Conservation (phyloP, 2,113 vertebrate genomes). For the Narcine bancroftii region DNA sequence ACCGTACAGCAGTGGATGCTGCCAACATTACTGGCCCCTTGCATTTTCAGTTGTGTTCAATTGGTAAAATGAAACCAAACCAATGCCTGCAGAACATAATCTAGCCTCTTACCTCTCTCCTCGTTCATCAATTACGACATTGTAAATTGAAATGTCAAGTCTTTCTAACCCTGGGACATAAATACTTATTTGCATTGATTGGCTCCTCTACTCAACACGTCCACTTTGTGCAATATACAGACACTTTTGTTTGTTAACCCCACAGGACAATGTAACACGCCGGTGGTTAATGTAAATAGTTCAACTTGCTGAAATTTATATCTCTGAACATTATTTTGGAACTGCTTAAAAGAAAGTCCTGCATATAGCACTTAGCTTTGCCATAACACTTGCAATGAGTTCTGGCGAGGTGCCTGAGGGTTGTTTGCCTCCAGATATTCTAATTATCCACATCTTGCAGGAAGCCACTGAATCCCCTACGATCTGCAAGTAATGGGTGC, state of each 20-base stretch:
- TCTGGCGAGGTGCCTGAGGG: neutral
- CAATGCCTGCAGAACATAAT: neutral
- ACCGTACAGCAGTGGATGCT: neutral
- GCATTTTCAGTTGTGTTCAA: neutral
- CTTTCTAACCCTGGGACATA: neutral
- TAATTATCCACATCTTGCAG: neutral
- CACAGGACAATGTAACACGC: neutral
- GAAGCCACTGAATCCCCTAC: neutral
- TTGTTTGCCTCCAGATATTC: neutral
- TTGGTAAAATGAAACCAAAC: neutral
- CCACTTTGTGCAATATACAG: neutral
- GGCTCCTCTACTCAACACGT: neutral
- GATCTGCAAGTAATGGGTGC: neutral
- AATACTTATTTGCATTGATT: neutral
- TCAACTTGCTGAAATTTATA: neutral
- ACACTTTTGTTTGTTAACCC: neutral
- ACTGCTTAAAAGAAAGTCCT: neutral
- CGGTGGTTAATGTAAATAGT: neutral
- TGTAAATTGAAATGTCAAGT: neutral
- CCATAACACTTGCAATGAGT: neutral
- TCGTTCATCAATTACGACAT: neutral
- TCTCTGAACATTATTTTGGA: neutral
- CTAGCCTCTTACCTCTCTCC: neutral
- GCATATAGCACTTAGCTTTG: neutral
- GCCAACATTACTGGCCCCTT: neutral